Base-by-base conservation (phyloP, 2,888 invertebrate species). In the Troides oblongomaculatus region DNA sequence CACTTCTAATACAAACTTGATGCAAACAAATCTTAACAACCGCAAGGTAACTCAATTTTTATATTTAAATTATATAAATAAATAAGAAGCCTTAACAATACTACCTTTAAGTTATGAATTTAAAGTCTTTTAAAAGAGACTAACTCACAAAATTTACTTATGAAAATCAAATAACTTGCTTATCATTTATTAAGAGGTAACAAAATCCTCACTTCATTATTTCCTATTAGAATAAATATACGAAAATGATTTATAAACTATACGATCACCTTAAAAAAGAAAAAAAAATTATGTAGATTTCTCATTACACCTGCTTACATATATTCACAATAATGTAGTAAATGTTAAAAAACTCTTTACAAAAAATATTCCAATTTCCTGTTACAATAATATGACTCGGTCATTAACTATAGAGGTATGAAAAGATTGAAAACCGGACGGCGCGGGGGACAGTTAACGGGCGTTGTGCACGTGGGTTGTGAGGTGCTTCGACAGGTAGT, bases 401-500 rank as follows among this genome's bases (percentile, higher is more conserved):
- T 85, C 84, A 81, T 77, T 77, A 77, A 74, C 74, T 78, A 78
- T 80, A 78, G 80, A 83, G 81, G 82, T 81, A 81, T 81, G 81
- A 73, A 78, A 78, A 76, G 82, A 78, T 79, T 77, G 77, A 76
- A 77, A 75, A 79, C 76, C 80, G 85, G 88, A 85, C 86, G 87
- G 87, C 81, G 86, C 80, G 76, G 76, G 76, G 76, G 72, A 66
- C 71, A 77, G 76, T 89, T 86, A 95, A 81, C 95, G 95, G 73
- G 94, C 93, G 83, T 94, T 94, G 89, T 97, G 97, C 78, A 97
- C 97, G 92, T 97, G 97, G 50, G 97, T 97, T 74, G 97, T 97
- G 77, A 97, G 94, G 89, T 97, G 97, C 88, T 97, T 97, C 80
- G 97, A 97, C 70, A 97, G 94, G 83, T 97, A 97, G 86, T 97